Evolutionary conservation across 2,797 vertebrate genomes (phyloP), one percentile per base, ranked within the genome.

Genomic region (Dermochelys coriacea): DNA sequence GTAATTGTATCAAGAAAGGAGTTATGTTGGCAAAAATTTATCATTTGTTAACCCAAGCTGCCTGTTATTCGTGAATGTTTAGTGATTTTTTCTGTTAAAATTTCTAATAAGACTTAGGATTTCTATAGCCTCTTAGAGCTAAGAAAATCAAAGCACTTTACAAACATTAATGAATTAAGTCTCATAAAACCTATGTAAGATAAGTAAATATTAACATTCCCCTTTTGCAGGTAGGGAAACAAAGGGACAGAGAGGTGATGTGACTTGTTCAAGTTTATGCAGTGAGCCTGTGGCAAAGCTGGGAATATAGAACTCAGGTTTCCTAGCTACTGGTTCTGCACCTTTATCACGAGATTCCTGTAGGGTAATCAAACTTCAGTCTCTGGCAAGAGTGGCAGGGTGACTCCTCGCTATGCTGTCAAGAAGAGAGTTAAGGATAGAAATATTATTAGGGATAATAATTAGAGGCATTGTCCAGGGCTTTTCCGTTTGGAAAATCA

Each of bases 1-100:
- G 2, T 55, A 94, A 85, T 27, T 54, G 8, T 92, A 59, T 93
- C 49, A 88, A 85, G 34, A 93, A 93, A 89, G 15, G 19, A 92
- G 82, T 51, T 59, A 51, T 50, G 9, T 74, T 94, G 41, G 81
- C 54, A 21, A 93, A 55, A 45, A 82, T 82, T 80, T 91, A 23
- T 87, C 64, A 45, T 94, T 19, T 68, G 84, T 84, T 94, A 80
- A 0, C 1, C 1, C 34, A 85, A 34, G 6, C 29, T 64, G 10
- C 57, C 77, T 80, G 8, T 84, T 45, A 57, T 31, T 64, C 49
- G 80, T 47, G 29, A 78, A 29, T 84, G 19, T 55, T 85, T 90
- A 71, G n/a, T 27, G 11, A 45, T 83, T 59, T 83, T 94, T 83
- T 59, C n/a, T 78, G 25, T 49, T 79, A 61, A 79, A 55, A 81